Evolutionary conservation across 1,140 invertebrate genomes (phyloP).

Genomic region (Drosophila bipectinata): DNA sequence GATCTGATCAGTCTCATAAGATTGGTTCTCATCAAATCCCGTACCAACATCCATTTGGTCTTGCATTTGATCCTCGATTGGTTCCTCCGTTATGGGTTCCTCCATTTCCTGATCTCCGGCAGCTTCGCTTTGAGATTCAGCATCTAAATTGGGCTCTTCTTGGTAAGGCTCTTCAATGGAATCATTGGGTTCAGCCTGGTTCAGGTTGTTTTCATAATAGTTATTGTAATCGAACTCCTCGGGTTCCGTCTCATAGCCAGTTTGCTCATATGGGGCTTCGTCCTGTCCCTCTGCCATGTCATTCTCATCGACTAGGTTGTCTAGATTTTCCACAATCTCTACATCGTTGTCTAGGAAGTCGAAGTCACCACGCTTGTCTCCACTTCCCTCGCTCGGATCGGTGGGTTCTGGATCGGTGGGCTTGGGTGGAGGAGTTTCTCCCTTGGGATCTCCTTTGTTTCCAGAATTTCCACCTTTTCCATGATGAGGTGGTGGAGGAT

Average conservation of each 20-base stretch:
- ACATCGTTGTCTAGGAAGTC: conserved; percentile 20
- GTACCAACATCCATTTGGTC: conserved; percentile 15
- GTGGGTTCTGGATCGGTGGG: not conserved
- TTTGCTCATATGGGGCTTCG: not conserved
- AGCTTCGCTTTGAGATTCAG: not conserved
- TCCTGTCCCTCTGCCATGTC: conserved; percentile 10
- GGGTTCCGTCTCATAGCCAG: not conserved
- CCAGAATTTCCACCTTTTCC: conserved; percentile 2
- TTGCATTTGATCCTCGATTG: not conserved
- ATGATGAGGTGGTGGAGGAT: not conserved
- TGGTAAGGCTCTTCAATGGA: conserved; percentile 21
- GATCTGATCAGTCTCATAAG: not conserved
- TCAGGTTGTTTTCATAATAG: conserved; percentile 18
- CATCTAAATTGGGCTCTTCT: conserved; percentile 7
- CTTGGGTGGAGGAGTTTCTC: not conserved
- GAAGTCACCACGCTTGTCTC: conserved; percentile 9
- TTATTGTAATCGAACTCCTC: conserved; percentile 7
- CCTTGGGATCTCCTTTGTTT: not conserved
- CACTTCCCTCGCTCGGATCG: not conserved
- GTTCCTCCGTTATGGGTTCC: conserved; percentile 7
- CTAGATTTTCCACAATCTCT: conserved; percentile 23
- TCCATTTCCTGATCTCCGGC: conserved; percentile 2
- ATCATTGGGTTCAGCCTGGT: not conserved
- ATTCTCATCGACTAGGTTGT: conserved; percentile 29
- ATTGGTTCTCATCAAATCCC: conserved; percentile 2